Percentiles rank a stretch among this genome's conserved stretches.
These are phyloP conservation scores for Mythimna impura DNA, from an alignment of 2,888 invertebrate genomes.

Conservation along the genomic window DNA sequence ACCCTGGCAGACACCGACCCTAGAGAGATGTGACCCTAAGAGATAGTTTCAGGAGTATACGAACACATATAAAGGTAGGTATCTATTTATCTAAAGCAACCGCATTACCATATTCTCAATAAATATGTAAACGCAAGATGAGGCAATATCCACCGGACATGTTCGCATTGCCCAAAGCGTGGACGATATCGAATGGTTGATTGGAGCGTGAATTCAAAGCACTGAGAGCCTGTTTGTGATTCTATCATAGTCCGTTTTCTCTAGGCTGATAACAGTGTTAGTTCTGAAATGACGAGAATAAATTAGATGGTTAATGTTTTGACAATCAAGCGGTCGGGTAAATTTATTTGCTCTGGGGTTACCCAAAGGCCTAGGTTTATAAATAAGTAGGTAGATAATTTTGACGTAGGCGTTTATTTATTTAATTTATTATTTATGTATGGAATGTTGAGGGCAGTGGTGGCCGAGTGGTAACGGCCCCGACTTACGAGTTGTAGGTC, in stretches of 20 bases:
- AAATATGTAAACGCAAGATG: conserved; percentile 55
- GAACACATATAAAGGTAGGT: conserved; percentile 1
- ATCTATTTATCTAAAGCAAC: conserved; percentile 2
- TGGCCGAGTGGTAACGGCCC: too few relatives aligned
- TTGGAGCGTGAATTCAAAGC: conserved; percentile 50
- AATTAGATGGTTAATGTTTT: neutral
- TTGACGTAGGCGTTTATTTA: neutral
- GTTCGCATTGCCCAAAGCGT: conserved; percentile 33
- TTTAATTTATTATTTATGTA: too few relatives aligned
- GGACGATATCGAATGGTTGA: conserved; percentile 47
- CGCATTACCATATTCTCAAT: conserved; percentile 54
- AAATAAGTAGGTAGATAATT: neutral
- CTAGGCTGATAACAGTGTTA: neutral
- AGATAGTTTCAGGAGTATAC: neutral
- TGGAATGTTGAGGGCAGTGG: too few relatives aligned
- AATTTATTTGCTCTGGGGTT: too few relatives aligned
- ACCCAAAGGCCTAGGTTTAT: neutral
- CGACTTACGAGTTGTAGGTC: too few relatives aligned
- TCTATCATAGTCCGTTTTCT: conserved; percentile 20
- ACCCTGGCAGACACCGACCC: too few relatives aligned
- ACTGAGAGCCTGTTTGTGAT: conserved; percentile 32
- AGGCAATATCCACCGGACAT: conserved; percentile 52
- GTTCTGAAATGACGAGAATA: conserved; percentile 1
- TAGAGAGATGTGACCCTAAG: neutral
- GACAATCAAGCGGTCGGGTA: neutral